Conservation (phyloP, 2,888 invertebrate species). For the Lycophotia porphyrea region DNA sequence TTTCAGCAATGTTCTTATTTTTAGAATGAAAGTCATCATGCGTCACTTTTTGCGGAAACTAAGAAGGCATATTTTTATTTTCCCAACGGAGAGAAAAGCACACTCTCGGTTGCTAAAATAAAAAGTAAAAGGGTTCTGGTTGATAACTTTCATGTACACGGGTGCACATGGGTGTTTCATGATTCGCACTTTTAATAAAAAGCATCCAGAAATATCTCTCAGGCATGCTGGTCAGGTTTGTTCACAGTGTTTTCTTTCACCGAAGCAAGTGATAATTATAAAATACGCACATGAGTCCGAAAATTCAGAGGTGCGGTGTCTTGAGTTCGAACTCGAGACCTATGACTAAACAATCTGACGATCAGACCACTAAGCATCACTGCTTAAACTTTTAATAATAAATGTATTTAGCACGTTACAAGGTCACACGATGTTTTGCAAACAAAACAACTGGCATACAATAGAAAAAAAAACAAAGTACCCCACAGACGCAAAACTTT, state of each 20-base stretch:
- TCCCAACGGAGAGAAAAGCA: neutral
- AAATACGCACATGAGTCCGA: too few species aligned
- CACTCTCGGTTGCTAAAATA: neutral
- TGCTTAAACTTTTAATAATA: too few species aligned
- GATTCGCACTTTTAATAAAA: neutral
- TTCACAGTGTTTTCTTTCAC: too few species aligned
- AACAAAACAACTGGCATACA: neutral
- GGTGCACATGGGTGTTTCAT: too few species aligned
- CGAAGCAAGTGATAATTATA: too few species aligned
- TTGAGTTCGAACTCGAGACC: too few species aligned
- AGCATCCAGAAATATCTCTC: too few species aligned
- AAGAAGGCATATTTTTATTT: neutral
- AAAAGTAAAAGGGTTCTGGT: neutral
- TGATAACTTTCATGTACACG: neutral
- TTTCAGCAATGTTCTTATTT: neutral
- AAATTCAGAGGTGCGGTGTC: too few species aligned
- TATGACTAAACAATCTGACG: too few species aligned
- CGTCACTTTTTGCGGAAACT: neutral
- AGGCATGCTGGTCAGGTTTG: too few species aligned
- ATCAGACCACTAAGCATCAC: too few species aligned
- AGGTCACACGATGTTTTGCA: neutral
- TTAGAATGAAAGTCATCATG: neutral
- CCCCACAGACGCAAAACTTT: slow-evolving; percentile 39
- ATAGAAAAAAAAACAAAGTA: neutral
- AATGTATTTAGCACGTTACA: neutral